Evolutionary conservation across 2,888 invertebrate species (phyloP).

Genomic region (Phengaris arion): DNA sequence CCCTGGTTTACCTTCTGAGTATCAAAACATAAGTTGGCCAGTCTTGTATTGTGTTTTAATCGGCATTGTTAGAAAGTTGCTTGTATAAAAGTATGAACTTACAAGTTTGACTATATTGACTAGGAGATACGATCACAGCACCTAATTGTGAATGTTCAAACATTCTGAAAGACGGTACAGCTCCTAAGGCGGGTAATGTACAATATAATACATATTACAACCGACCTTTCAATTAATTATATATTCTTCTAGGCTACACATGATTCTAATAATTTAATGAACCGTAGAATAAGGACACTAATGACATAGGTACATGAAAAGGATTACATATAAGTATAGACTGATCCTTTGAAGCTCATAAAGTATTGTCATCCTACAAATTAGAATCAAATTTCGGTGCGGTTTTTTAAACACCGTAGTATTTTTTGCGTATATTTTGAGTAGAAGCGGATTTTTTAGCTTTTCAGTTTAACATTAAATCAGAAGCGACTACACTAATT

Average conservation of each 20-base stretch:
- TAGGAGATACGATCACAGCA: constrained; percentile 58
- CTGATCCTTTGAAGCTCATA: not conserved
- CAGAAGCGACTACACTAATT: not conserved
- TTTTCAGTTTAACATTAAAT: too few species aligned
- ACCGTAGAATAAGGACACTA: not conserved
- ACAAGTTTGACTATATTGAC: constrained; percentile 25
- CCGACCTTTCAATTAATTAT: constrained; percentile 9
- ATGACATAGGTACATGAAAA: not conserved
- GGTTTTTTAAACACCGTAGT: not conserved
- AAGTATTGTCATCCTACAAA: constrained; percentile 21
- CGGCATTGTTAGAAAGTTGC: not conserved
- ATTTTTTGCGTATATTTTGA: not conserved
- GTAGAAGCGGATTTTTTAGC: too few species aligned
- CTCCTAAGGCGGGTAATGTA: constrained; percentile 55
- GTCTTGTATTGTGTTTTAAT: not conserved
- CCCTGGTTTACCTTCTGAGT: too few species aligned
- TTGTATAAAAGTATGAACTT: constrained; percentile 24
- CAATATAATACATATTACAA: not conserved
- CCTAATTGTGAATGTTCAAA: constrained; percentile 65
- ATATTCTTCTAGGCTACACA: not conserved
- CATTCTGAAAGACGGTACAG: constrained; percentile 56
- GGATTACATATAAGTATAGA: constrained; percentile 2
- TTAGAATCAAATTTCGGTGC: not conserved
- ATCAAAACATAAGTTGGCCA: not conserved
- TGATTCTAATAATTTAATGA: not conserved